Evolutionary conservation across 2,888 invertebrate genomes (phyloP), one percentile per base, ranked within the genome.

Genomic region (Acanthosepion lycidas): DNA sequence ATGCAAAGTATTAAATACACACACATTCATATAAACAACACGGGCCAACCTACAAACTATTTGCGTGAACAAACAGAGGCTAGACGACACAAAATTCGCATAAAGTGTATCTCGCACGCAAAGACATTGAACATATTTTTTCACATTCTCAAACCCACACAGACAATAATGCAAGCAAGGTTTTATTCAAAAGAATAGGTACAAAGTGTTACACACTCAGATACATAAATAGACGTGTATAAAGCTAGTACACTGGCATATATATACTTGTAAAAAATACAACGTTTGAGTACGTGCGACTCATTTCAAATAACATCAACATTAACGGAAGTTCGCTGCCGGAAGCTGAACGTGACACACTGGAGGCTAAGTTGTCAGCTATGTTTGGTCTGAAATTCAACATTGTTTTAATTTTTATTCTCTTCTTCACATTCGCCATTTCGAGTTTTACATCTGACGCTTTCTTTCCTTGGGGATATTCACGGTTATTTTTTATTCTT

Each of bases 271-370:
- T 28, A 64, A 28, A 64, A 23, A 51, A 26, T 8, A 64, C 26
- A 28, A 51, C 26, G 2, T 64, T 64, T 64, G n/a, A n/a, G 4
- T 78, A 78, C 78, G 78, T 78, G 78, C 12, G n/a, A n/a, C n/a
- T 78, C 78, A 33, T 78, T 78, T 78, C 78, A n/a, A 78, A 78
- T 33, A 78, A 15, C 78, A 78, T 33, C 78, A 78, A n/a, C 78
- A 78, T 78, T 78, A 78, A n/a, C 78, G 78, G 78, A 78, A 78
- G 78, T 78, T n/a, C n/a, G n/a, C 2, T 78, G 78, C 78, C 78
- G 78, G 78, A 78, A 78, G 78, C 78, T 78, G 78, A 78, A n/a
- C 78, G 78, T 78, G 78, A 78, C 78, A 78, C n/a, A 78, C 78
- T 33, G n/a, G 78, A 33, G n/a, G 78, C 78, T 78, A 78, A n/a